Evolutionary conservation across 2,113 vertebrate genomes (phyloP).

Genomic region (Clarias gariepinus): DNA sequence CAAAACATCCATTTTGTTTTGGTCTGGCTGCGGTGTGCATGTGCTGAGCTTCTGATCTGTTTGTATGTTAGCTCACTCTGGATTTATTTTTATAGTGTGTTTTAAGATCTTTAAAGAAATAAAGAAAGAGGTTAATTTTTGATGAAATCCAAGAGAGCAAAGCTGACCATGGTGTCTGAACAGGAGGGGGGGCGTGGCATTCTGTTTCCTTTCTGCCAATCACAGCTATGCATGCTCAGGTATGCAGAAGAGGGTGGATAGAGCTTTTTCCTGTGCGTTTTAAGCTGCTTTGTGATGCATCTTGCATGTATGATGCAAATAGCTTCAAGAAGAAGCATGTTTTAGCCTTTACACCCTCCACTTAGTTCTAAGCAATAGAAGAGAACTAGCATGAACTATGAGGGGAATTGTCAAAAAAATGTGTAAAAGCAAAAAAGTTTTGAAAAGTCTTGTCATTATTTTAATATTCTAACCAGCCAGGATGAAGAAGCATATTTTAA

Average conservation of each 20-base stretch:
- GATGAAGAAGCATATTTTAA: too few species aligned
- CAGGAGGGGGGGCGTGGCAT: not conserved
- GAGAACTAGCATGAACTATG: not conserved
- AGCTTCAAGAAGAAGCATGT: not conserved
- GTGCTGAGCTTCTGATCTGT: not conserved
- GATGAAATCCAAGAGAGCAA: not conserved
- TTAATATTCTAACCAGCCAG: not conserved
- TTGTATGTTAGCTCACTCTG: not conserved
- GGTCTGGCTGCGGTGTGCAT: not conserved
- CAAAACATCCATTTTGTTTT: constrained; percentile 3
- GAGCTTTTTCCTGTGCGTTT: not conserved
- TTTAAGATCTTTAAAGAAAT: not conserved
- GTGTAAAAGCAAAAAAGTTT: too few species aligned
- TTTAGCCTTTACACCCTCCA: not conserved
- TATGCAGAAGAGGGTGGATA: not conserved
- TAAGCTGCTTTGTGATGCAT: not conserved
- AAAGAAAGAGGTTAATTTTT: not conserved
- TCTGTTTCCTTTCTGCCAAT: not conserved
- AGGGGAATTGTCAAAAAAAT: not conserved
- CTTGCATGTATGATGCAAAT: not conserved
- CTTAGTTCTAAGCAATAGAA: not conserved
- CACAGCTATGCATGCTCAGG: not conserved
- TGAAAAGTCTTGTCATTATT: not conserved
- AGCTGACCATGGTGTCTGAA: not conserved
- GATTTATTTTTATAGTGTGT: not conserved